Base-by-base conservation (phyloP, 1,140 invertebrate species). In the Caerostris extrusa region DNA sequence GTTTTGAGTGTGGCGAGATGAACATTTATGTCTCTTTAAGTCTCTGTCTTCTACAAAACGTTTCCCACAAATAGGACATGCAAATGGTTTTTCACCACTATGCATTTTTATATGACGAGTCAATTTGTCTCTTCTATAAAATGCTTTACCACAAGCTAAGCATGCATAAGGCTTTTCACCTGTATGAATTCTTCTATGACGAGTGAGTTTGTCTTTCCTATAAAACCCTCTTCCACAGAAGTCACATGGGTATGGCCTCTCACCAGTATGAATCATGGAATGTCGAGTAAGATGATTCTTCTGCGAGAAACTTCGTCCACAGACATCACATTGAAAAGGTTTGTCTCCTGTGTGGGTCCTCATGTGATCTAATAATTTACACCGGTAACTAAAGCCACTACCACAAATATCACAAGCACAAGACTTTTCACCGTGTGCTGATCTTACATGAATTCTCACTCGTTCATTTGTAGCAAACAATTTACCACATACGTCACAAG, bases 161-260 rank as follows among this genome's bases (percentile, higher is more conserved):
- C 95, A 95, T 10, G 94, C 90, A 87, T 95, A 95, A 6, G 95
- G 95, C 50, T 93, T 94, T 94, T 94, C 95, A 97, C 97, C 98
- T 50, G 98, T 99, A 95, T 99, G 99, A 81, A 99, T 99, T 92
- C 98, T 97, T 94, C 98, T 97, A 96, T 99, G 98, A 88, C 96
- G 96, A 95, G 96, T 96, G 64, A 97, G 96, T 50, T 98, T 99
- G 95, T 99, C 99, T 94, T 98, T 98, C 19, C 99, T 97, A 0
- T 98, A 98, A 96, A 99, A 99, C 10, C 97, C 97, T 96, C 98
- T 98, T 61, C 96, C 97, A 95, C 98, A 99, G 95, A 97, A 98
- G 95, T 98, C 98, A 95, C 98, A 99, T 69, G 97, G 97, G 96
- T 98, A 99, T 96, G 98, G 98, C 58, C 97, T 97, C 95, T 99